Percentiles rank a stretch among this genome's conserved stretches.
Evolutionary conservation across 2,113 vertebrate genomes (phyloP).

Genomic region (human (Homo sapiens)): GRCh38 chr2:199167501-199168000

Average conservation of each 20-base stretch:
- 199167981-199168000: background rate
- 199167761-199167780: background rate
- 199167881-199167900: background rate
- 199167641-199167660: background rate
- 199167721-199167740: background rate
- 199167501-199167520: background rate
- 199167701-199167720: background rate
- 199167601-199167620: background rate
- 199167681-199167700: no score
- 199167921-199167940: accelerated
- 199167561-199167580: background rate
- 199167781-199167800: conserved; percentile 33
- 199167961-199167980: background rate
- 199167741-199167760: background rate
- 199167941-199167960: background rate
- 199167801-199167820: background rate
- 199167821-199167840: background rate
- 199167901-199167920: background rate
- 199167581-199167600: background rate
- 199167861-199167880: background rate
- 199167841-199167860: background rate
- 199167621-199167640: no score
- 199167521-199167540: background rate
- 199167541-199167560: background rate
- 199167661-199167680: background rate